Base-by-base conservation (phyloP, 2,888 invertebrate species). In the Mesorhabditis belari region DNA sequence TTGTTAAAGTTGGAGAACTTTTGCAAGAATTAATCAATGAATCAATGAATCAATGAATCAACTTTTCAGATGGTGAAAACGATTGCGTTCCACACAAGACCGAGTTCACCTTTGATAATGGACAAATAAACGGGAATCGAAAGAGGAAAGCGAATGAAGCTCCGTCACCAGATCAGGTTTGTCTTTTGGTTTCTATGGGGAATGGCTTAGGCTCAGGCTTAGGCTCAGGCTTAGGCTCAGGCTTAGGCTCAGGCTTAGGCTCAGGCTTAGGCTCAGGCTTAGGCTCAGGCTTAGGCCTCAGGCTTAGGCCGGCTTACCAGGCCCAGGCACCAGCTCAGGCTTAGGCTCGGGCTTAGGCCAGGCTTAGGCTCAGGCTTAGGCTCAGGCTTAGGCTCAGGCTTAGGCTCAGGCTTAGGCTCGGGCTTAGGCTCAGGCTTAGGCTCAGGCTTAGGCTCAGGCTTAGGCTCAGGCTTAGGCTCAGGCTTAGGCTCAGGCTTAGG, bases 81-180 rank as follows among this genome's bases (percentile, higher is more conserved):
- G 70, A n/a, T n/a, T n/a, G 44, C 44, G 44, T 35, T 35, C 44
- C 44, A n/a, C 44, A 35, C 44, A 35, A 35, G 55, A 76, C 76
- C 24, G 79, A 79, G 56, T 79, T 79, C 72, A 79, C 79, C 1
- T 79, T 79, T 57, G 79, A 79, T 29, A 66, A 72, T 23, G 70
- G 64, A 35, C 61, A 64, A 24, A 65, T 68, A 19, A 61, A 59
- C 12, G 60, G 64, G 17, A 70, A 63, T 57, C 54, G 77, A 50
- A 77, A 77, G 65, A 64, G 75, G 58, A 75, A 77, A 58, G 60
- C 61, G 24, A 56, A 62, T 27, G 63, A 58, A 19, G 58, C 50
- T 44, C 58, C 50, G 2, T 51, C 53, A 54, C 50, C 57, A 28
- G 63, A 61, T 21, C 55, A 35, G 44, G 44, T 35, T 35, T 35